Conservation (phyloP, 53 echinoderm and acorn worm genomes). For the Holothuria leucospilota region DNA sequence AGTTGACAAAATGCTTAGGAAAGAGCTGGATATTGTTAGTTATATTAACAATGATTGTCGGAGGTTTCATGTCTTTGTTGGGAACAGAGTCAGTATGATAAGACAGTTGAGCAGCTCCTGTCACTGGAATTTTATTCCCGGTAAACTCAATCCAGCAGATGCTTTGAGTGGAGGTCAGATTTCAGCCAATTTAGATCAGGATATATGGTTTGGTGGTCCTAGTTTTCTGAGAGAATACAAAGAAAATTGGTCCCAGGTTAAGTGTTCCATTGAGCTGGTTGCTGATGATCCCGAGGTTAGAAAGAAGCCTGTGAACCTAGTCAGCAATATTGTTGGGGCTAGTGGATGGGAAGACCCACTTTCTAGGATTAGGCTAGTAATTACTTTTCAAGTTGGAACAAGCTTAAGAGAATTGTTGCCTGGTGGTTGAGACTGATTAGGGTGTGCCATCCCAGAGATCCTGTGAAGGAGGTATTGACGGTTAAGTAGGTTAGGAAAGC, state of each 20-base stretch:
- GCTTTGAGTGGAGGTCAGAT: constrained; percentile 47
- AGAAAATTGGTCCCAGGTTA: too few species aligned
- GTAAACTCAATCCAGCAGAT: constrained; percentile 26
- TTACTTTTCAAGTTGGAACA: too few species aligned
- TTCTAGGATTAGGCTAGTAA: too few species aligned
- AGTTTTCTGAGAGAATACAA: neutral
- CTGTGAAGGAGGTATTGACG: too few species aligned
- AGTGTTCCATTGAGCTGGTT: too few species aligned
- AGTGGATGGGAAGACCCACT: too few species aligned
- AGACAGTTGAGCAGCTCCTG: constrained; percentile 3
- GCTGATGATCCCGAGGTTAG: too few species aligned
- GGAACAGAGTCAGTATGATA: constrained; percentile 45
- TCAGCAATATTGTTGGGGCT: too few species aligned
- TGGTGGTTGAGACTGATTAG: too few species aligned
- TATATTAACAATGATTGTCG: constrained; percentile 46
- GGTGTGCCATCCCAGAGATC: too few species aligned
- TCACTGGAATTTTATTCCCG: constrained; percentile 1
- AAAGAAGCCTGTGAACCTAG: too few species aligned
- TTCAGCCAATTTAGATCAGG: neutral
- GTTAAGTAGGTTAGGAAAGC: too few species aligned
- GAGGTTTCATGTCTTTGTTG: constrained; percentile 65
- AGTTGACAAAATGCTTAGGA: constrained; percentile 16
- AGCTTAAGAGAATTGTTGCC: neutral
- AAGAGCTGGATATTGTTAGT: neutral
- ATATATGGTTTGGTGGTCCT: constrained; percentile 32